These are phyloP conservation scores for Chirona hameri DNA, from an alignment of 2,888 invertebrate genomes.

Conservation along the genomic window DNA sequence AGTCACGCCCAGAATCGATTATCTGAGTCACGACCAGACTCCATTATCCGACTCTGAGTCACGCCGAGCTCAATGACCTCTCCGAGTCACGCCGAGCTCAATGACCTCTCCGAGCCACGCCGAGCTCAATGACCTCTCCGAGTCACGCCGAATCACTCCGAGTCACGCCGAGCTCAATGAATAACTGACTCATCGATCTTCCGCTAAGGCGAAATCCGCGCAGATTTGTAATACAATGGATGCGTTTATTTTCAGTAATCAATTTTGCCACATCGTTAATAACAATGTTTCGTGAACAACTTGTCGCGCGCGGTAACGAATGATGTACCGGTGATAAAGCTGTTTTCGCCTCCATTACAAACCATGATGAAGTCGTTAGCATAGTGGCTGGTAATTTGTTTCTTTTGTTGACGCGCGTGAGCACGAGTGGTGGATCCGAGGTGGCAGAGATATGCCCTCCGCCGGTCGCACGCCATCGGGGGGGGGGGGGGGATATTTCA, in stretches of 20 bases:
- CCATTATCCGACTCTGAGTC: too few relatives aligned
- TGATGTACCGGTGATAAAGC: neutral
- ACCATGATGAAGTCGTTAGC: slow-evolving; percentile 12
- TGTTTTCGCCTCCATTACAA: slow-evolving; percentile 25
- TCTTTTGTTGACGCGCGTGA: slow-evolving; percentile 13
- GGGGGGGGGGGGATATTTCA: too few relatives aligned
- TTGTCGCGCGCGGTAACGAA: neutral
- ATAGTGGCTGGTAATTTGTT: neutral
- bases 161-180: neutral
- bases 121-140: neutral
- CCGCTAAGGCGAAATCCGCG: neutral
- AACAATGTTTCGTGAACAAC: slow-evolving; percentile 13
- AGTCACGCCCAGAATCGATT: neutral
- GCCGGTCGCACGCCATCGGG: too few relatives aligned
- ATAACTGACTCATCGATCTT: slow-evolving; percentile 12
- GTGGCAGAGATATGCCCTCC: too few relatives aligned
- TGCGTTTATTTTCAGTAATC: slow-evolving; percentile 23
- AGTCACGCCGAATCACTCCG: neutral
- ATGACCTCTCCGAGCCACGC: neutral
- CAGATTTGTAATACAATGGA: slow-evolving; percentile 8
- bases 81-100: neutral
- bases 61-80: slow-evolving; percentile 2
- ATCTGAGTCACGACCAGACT: neutral
- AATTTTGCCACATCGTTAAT: slow-evolving; percentile 8
- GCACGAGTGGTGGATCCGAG: too few relatives aligned